A percentile compares a stretch with the other conserved stretches of the same genome.
Conservation (phyloP, 2,888 invertebrate genomes). For the Campopleginae sp. region DNA sequence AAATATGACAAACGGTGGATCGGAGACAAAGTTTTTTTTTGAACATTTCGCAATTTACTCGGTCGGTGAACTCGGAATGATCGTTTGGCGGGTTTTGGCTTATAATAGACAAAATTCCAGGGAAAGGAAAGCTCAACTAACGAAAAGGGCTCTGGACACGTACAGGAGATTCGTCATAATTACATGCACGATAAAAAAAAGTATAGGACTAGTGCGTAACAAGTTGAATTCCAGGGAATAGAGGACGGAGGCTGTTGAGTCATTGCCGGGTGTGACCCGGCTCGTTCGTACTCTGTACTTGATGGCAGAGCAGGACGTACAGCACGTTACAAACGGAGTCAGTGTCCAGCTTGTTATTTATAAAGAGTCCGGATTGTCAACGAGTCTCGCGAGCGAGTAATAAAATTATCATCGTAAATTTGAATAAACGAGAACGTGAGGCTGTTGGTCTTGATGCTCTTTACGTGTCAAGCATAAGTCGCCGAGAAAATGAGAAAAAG, state of each 20-base stretch:
- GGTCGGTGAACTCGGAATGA: constrained; percentile 5
- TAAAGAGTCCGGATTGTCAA: constrained; percentile 43
- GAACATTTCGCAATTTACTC: background rate
- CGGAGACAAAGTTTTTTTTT: background rate
- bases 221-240: constrained; percentile 48
- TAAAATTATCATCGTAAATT: constrained; percentile 77
- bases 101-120: constrained; percentile 23
- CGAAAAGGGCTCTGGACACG: background rate
- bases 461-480: constrained; percentile 81
- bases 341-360: constrained; percentile 29
- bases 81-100: background rate
- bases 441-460: constrained; percentile 68
- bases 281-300: constrained; percentile 54
- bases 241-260: constrained; percentile 32
- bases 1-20: background rate
- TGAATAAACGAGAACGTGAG: constrained; percentile 80
- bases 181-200: constrained; percentile 16
- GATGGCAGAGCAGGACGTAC: constrained; percentile 24
- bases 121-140: background rate
- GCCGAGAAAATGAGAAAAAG: background rate
- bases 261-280: constrained; percentile 62
- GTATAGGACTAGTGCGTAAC: constrained; percentile 37
- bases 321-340: constrained; percentile 67
- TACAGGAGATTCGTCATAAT: constrained; percentile 33
- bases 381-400: constrained; percentile 39